Evolutionary conservation across 1,140 invertebrate species (phyloP).

Genomic region (Drosophila paulistorum): DNA sequence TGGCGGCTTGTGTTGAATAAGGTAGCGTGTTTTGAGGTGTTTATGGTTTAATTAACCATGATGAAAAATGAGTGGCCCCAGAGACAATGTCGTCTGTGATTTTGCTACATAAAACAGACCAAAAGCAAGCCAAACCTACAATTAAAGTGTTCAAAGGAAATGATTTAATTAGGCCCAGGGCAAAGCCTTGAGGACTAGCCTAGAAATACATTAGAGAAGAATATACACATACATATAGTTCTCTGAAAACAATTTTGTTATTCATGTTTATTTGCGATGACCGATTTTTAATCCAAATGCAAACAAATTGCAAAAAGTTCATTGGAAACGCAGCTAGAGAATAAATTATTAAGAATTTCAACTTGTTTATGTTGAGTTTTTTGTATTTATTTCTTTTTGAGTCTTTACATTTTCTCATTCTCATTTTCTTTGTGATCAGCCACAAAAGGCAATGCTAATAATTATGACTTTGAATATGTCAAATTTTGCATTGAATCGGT

Average conservation of each 20-base stretch:
- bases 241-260: conserved; percentile 24
- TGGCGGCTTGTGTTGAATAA: conserved; percentile 63
- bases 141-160: conserved; percentile 20
- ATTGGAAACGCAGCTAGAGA: conserved; percentile 64
- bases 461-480: conserved; percentile 63
- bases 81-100: conserved; percentile 13
- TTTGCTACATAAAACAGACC: neutral
- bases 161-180: conserved; percentile 1
- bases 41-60: conserved; percentile 73
- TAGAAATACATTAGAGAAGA: conserved; percentile 33
- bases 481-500: conserved; percentile 26
- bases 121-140: conserved; percentile 10
- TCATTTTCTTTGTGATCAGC: conserved; percentile 17
- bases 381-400: conserved; percentile 25
- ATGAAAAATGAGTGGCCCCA: conserved; percentile 68
- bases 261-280: neutral
- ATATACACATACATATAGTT: conserved; percentile 11
- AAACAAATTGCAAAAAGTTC: conserved; percentile 74
- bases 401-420: conserved; percentile 5
- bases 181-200: conserved; percentile 47
- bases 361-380: conserved; percentile 31
- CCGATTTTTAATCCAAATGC: conserved; percentile 42
- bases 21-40: conserved; percentile 74
- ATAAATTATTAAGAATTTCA: conserved; percentile 73
- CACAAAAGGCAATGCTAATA: conserved; percentile 70